Conservation (phyloP, 1,140 invertebrate species). For the Anagrus nilaparvatae region DNA sequence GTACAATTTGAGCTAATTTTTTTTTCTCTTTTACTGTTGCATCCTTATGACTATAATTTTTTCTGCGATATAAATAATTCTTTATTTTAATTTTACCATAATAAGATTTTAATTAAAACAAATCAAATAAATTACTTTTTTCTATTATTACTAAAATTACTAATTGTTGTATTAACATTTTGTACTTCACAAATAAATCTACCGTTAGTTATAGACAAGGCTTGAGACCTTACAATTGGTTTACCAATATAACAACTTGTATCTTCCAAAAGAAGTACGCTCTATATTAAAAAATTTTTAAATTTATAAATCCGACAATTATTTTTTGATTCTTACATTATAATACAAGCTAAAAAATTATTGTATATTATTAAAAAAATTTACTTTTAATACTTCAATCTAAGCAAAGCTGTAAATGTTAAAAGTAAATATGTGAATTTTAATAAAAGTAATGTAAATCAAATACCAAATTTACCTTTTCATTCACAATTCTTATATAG, state of each 20-base stretch:
- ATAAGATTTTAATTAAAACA: too few relatives aligned
- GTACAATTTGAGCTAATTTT: too few relatives aligned
- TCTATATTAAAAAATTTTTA: conserved; percentile 25
- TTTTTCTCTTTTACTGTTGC: conserved; percentile 14
- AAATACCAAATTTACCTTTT: too few relatives aligned
- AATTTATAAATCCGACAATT: conserved; percentile 10
- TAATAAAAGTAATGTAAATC: conserved; percentile 1
- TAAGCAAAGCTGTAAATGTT: background rate
- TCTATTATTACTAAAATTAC: background rate
- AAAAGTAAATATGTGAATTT: background rate
- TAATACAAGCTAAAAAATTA: too few relatives aligned
- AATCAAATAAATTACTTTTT: too few relatives aligned
- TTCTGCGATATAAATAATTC: background rate
- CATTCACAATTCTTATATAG: too few relatives aligned
- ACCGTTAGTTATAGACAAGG: conserved; percentile 44
- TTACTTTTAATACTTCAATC: too few relatives aligned
- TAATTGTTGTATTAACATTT: too few relatives aligned
- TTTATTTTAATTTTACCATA: too few relatives aligned
- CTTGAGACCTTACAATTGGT: conserved; percentile 39
- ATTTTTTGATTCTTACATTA: too few relatives aligned
- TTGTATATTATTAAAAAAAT: too few relatives aligned
- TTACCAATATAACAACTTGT: conserved; percentile 31
- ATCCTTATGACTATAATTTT: background rate
- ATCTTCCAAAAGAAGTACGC: conserved; percentile 41
- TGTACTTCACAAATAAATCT: conserved; percentile 43